Conservation (phyloP, 2,888 invertebrate genomes). For the Thelaira solivaga region DNA sequence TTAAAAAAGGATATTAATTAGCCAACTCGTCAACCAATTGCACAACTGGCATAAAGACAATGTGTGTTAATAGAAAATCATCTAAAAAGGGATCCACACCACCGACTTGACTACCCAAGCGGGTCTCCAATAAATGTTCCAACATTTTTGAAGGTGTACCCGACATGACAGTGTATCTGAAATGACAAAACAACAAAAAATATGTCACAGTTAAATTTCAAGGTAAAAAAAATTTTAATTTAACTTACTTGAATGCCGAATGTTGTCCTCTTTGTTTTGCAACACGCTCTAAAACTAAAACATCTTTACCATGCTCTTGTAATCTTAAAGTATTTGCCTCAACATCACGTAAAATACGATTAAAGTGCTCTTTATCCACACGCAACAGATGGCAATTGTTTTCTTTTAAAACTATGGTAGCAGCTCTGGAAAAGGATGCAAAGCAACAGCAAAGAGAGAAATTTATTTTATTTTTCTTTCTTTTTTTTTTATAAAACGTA, state of each 20-base stretch:
- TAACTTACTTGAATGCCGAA: constrained; percentile 81
- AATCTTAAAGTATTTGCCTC: constrained; percentile 91
- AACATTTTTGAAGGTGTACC: constrained; percentile 91
- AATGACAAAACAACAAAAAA: not conserved
- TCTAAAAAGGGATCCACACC: constrained; percentile 86
- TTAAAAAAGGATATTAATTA: constrained; percentile 86
- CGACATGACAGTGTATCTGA: constrained; percentile 90
- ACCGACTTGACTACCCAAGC: constrained; percentile 82
- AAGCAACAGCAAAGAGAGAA: not conserved
- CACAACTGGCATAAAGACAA: constrained; percentile 88
- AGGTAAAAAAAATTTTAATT: not conserved
- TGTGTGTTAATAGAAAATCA: constrained; percentile 89
- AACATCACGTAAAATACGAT: constrained; percentile 87
- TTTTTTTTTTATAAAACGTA: no score
- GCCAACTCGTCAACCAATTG: constrained; percentile 85
- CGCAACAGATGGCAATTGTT: constrained; percentile 89
- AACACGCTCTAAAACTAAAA: constrained; percentile 87
- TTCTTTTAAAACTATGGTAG: constrained; percentile 88
- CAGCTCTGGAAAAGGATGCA: constrained; percentile 80
- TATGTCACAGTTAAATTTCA: not conserved
- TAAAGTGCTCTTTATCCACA: constrained; percentile 91
- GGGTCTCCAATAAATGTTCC: constrained; percentile 89
- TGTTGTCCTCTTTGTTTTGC: constrained; percentile 79
- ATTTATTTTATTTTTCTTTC: not conserved
- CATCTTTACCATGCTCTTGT: constrained; percentile 90